Conservation (phyloP, 2,888 invertebrate genomes). For the Trilocha varians region DNA sequence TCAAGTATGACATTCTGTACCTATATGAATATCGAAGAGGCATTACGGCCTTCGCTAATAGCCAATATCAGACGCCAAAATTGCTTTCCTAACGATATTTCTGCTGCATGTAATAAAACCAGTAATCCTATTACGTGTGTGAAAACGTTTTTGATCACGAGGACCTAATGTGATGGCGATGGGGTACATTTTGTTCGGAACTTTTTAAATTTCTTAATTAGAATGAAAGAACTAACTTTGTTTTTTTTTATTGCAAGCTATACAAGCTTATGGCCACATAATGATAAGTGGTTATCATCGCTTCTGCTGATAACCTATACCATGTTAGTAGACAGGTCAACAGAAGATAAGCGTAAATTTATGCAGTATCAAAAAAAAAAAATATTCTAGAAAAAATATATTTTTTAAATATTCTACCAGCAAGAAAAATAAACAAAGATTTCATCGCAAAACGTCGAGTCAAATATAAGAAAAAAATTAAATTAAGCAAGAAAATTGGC, state of each 20-base stretch:
- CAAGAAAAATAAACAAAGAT: background rate
- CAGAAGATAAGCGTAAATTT: no score
- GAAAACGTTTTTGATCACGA: constrained; percentile 45
- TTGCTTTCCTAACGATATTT: constrained; percentile 70
- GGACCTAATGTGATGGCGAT: constrained; percentile 25
- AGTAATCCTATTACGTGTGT: constrained; percentile 56
- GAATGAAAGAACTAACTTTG: no score
- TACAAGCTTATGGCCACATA: no score
- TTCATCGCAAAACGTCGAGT: constrained; percentile 4
- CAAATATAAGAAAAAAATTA: constrained; percentile 19
- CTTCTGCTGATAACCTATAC: no score
- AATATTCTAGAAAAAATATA: no score
- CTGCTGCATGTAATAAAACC: constrained; percentile 65
- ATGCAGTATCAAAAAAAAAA: no score
- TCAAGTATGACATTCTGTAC: constrained; percentile 42
- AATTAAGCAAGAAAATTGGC: constrained; percentile 48
- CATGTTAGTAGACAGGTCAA: no score
- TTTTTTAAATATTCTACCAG: no score
- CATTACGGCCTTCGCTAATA: constrained; percentile 63
- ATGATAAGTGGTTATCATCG: no score
- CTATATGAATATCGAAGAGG: constrained; percentile 58
- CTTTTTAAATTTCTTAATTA: background rate
- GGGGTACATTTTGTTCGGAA: background rate
- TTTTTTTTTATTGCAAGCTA: no score
- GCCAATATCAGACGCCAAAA: constrained; percentile 69